Conservation (phyloP, 1,140 invertebrate species). For the Bombus ignitus region DNA sequence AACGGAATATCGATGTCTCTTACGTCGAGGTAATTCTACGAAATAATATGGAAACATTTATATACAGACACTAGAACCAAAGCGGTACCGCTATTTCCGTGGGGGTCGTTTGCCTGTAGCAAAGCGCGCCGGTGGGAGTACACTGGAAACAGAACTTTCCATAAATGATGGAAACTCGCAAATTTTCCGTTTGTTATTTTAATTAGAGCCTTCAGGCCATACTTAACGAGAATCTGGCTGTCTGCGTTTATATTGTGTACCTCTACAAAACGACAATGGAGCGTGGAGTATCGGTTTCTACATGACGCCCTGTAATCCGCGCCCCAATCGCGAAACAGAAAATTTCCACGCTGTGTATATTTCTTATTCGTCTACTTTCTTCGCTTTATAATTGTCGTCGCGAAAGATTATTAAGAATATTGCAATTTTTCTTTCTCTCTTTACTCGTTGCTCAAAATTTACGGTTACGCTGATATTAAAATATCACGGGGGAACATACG, state of each 20-base stretch:
- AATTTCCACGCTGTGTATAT: not conserved
- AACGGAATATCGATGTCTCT: not conserved
- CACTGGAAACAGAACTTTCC: constrained; percentile 50
- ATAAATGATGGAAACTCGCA: constrained; percentile 59
- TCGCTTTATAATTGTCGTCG: not conserved
- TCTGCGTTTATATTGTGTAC: constrained; percentile 57
- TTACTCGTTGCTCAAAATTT: not conserved
- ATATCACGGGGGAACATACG: too few relatives aligned
- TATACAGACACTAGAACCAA: constrained; percentile 48
- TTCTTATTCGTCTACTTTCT: not conserved
- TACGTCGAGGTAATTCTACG: not conserved
- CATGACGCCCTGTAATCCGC: constrained; percentile 23
- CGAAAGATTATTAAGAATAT: not conserved
- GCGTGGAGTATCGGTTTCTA: constrained; percentile 42
- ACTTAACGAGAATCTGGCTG: constrained; percentile 65
- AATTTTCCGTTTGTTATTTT: constrained; percentile 72
- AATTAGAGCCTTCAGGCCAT: constrained; percentile 70
- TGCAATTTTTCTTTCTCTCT: not conserved
- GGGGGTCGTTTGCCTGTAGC: not conserved
- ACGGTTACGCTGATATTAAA: too few relatives aligned
- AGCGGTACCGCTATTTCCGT: constrained; percentile 32
- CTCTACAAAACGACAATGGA: constrained; percentile 45
- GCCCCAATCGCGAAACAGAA: constrained; percentile 16
- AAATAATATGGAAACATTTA: constrained; percentile 64
- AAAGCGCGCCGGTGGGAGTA: not conserved